Evolutionary conservation across 2,113 vertebrate genomes (phyloP).

Genomic region (Notothenia rossii): DNA sequence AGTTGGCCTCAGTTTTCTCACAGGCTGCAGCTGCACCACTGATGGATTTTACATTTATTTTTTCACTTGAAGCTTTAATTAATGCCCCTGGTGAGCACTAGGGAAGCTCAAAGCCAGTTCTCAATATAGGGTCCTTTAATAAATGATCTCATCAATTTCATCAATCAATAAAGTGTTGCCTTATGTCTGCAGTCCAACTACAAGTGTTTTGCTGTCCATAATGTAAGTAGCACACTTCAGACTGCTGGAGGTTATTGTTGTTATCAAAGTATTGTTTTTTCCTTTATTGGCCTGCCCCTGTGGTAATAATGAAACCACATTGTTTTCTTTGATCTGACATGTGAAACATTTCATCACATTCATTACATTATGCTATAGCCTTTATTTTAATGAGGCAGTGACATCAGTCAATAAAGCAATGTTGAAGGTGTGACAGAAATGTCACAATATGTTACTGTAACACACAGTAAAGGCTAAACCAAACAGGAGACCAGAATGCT

Average conservation of each 20-base stretch:
- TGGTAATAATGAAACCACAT: too few species aligned
- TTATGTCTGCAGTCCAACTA: too few species aligned
- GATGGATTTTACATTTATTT: constrained; percentile 26
- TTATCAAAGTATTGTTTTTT: too few species aligned
- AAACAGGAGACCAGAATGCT: too few species aligned
- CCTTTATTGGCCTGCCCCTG: too few species aligned
- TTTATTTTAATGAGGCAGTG: constrained; percentile 3
- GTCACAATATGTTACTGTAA: background rate
- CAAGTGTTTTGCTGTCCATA: too few species aligned
- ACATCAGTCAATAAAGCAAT: background rate
- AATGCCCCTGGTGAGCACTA: constrained; percentile 6
- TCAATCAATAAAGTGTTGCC: background rate
- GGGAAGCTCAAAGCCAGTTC: background rate
- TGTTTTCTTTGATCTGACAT: too few species aligned
- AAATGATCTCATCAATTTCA: constrained; percentile 44
- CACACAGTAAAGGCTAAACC: too few species aligned
- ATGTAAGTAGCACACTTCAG: too few species aligned
- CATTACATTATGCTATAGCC: background rate
- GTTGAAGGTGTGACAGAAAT: background rate
- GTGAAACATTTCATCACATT: too few species aligned
- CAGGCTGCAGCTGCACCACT: constrained; percentile 19
- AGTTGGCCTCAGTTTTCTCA: background rate
- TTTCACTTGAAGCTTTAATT: constrained; percentile 44
- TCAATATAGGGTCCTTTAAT: constrained; percentile 23
- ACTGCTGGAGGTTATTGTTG: too few species aligned